These are phyloP conservation scores for Carcharodon carcharias DNA, from an alignment of 2,797 vertebrate genomes.

Conservation along the genomic window DNA sequence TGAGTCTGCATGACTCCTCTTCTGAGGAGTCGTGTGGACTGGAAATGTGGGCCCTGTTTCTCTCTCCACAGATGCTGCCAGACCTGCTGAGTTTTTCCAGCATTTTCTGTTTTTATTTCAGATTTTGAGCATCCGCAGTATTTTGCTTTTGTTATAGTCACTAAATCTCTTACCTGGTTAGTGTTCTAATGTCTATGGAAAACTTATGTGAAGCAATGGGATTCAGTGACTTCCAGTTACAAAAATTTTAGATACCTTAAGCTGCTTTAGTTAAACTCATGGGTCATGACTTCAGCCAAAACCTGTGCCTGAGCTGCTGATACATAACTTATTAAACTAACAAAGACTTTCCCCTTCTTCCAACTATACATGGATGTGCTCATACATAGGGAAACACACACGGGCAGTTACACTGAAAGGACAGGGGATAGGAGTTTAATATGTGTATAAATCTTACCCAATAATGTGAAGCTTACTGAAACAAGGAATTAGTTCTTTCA, in stretches of 20 bases:
- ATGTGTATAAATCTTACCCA: slow-evolving; percentile 59
- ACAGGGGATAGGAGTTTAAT: neutral
- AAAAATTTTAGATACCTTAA: neutral
- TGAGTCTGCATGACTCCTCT: too few relatives aligned
- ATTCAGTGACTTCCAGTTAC: neutral
- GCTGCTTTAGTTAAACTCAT: neutral
- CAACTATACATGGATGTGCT: neutral
- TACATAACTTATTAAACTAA: neutral
- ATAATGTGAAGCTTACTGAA: slow-evolving; percentile 75
- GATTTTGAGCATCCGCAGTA: too few relatives aligned
- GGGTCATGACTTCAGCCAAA: neutral
- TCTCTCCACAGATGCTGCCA: too few relatives aligned
- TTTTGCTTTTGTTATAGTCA: too few relatives aligned
- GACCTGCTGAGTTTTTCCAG: too few relatives aligned
- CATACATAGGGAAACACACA: neutral
- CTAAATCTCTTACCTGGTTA: neutral
- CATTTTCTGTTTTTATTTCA: too few relatives aligned
- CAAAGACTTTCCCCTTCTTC: neutral
- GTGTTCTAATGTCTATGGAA: neutral
- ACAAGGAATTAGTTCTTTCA: slow-evolving; percentile 75
- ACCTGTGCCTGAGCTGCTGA: neutral
- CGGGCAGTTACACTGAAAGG: neutral
- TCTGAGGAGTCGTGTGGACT: too few relatives aligned
- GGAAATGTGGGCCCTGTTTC: too few relatives aligned
- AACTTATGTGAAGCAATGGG: neutral